A percentile compares a stretch with the other conserved stretches of the same genome.
These are phyloP conservation scores for Melipona bicolor DNA, from an alignment of 2,888 invertebrate genomes.

Conservation along the genomic window DNA sequence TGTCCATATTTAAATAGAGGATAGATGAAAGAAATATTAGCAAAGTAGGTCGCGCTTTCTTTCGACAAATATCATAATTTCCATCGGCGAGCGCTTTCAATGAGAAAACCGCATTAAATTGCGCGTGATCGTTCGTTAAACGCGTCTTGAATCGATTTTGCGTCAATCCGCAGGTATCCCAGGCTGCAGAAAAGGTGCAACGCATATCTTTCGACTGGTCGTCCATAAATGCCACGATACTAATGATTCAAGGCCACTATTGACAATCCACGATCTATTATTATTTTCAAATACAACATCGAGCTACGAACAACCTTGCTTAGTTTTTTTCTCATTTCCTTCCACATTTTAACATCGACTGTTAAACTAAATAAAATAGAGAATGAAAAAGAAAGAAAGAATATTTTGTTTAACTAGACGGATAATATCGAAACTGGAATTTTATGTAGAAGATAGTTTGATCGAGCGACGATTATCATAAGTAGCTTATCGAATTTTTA, in stretches of 20 bases:
- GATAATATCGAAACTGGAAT: neutral
- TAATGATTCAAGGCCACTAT: constrained; percentile 61
- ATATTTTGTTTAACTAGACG: neutral
- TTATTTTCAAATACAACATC: constrained; percentile 50
- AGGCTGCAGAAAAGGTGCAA: constrained; percentile 32
- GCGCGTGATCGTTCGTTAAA: constrained; percentile 22
- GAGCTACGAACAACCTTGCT: constrained; percentile 18
- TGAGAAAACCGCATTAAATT: constrained; percentile 5
- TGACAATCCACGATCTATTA: constrained; percentile 51
- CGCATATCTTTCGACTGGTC: constrained; percentile 49
- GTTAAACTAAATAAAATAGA: neutral
- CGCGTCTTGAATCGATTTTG: constrained; percentile 46
- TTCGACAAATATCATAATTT: neutral
- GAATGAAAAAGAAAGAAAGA: neutral
- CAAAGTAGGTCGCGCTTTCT: neutral
- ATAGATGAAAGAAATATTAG: neutral
- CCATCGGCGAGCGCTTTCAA: neutral
- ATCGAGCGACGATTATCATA: neutral
- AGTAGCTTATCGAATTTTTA: constrained; percentile 30
- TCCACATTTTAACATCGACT: neutral
- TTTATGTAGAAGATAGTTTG: neutral
- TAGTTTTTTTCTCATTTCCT: neutral
- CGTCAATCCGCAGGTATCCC: constrained; percentile 36
- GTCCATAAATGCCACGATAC: constrained; percentile 55
- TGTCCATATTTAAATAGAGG: neutral